These are phyloP conservation scores for Romanomermis culicivorax DNA, from an alignment of 2,888 invertebrate species.

Conservation along the genomic window DNA sequence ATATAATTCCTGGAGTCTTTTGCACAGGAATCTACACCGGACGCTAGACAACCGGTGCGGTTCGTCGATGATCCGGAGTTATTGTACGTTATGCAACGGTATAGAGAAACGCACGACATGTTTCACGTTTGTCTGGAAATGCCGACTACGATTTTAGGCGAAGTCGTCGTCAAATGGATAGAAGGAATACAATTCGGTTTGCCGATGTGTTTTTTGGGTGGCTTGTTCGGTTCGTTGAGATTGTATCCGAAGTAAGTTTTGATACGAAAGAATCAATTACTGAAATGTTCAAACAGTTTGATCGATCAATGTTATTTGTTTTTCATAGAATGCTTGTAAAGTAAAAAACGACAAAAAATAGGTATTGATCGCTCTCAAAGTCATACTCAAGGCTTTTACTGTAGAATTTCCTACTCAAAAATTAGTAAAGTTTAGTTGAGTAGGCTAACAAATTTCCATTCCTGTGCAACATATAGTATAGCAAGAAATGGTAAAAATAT, in stretches of 20 bases:
- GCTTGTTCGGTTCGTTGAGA: slow-evolving; percentile 68
- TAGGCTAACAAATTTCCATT: too few relatives aligned
- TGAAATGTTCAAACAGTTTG: too few relatives aligned
- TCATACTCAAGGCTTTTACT: too few relatives aligned
- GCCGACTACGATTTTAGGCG: slow-evolving; percentile 71
- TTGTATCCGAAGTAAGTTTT: slow-evolving; percentile 52
- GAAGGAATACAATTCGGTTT: slow-evolving; percentile 82
- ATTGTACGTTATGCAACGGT: slow-evolving; percentile 89
- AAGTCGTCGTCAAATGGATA: slow-evolving; percentile 90
- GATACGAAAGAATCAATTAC: background rate
- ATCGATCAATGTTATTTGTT: too few relatives aligned
- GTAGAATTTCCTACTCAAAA: too few relatives aligned
- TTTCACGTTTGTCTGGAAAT: slow-evolving; percentile 71
- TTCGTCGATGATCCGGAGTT: slow-evolving; percentile 70
- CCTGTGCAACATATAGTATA: too few relatives aligned
- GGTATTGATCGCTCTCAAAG: background rate
- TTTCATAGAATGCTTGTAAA: too few relatives aligned
- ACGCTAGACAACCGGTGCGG: slow-evolving; percentile 64
- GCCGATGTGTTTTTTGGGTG: slow-evolving; percentile 86
- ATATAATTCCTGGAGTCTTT: too few relatives aligned
- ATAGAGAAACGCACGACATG: slow-evolving; percentile 87
- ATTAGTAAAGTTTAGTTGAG: too few relatives aligned
- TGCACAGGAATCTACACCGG: slow-evolving; percentile 60
- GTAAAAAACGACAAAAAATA: background rate
- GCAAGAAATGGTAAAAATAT: too few relatives aligned